Evolutionary conservation across 2,888 invertebrate species (phyloP).

Genomic region (Lingula anatina): DNA sequence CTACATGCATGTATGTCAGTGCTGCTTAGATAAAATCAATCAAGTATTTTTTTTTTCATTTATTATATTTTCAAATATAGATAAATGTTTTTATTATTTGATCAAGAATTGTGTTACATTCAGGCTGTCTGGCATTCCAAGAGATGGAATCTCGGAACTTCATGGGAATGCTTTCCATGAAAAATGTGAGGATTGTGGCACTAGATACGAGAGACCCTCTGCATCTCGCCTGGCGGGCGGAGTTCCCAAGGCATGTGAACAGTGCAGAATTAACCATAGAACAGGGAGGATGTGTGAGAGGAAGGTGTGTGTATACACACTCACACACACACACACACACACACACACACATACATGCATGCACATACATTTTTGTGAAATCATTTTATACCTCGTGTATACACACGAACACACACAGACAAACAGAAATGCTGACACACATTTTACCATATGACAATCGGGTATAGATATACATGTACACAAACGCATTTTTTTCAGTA

Average conservation of each 20-base stretch:
- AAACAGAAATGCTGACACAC: no score
- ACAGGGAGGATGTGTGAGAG: slow-evolving; percentile 28
- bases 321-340: no score
- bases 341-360: no score
- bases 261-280: slow-evolving; percentile 31
- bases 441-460: no score
- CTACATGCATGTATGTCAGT: no score
- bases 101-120: no score
- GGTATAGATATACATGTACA: neutral
- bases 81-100: no score
- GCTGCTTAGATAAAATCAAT: no score
- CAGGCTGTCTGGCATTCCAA: slow-evolving; percentile 32
- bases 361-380: neutral
- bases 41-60: no score
- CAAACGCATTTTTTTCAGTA: neutral
- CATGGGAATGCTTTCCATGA: slow-evolving; percentile 39
- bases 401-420: no score
- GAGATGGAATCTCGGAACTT: slow-evolving; percentile 30
- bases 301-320: slow-evolving; percentile 20
- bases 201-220: slow-evolving; percentile 15
- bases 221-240: neutral
- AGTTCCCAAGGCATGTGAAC: slow-evolving; percentile 23
- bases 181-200: slow-evolving; percentile 33
- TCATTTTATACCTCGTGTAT: neutral
- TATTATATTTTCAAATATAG: no score